Conservation (phyloP, 2,113 vertebrate species). For the Equus przewalskii region DNA sequence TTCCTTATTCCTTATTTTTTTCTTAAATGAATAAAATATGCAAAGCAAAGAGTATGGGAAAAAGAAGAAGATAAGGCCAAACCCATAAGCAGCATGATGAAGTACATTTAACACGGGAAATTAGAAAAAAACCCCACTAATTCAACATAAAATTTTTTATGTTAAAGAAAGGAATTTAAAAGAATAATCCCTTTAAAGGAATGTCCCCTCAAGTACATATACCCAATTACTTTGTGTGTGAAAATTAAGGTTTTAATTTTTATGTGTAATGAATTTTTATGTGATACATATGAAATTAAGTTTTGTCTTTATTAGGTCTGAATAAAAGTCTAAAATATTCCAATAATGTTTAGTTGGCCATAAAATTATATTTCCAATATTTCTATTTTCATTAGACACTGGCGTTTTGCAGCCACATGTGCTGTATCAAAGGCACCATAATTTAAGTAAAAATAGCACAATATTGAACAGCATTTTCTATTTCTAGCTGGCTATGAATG, state of each 20-base stretch:
- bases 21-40: not conserved
- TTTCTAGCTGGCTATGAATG: not conserved
- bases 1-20: not conserved
- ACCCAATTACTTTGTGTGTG: not conserved
- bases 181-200: not conserved
- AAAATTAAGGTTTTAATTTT: not conserved
- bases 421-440: not conserved
- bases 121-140: not conserved
- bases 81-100: not conserved
- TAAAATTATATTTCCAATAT: conserved; percentile 28
- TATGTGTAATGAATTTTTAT: not conserved
- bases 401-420: not conserved
- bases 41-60: not conserved
- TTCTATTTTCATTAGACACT: not conserved
- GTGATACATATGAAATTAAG: not conserved
- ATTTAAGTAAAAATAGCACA: conserved; percentile 1
- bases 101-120: not conserved
- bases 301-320: not conserved
- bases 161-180: too few species aligned
- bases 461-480: not conserved
- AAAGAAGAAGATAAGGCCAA: not conserved
- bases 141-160: not conserved
- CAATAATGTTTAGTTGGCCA: not conserved
- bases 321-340: not conserved
- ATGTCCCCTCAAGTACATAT: not conserved